Base-by-base conservation (phyloP, 2,797 vertebrate genomes). In the Xenops minutus region DNA sequence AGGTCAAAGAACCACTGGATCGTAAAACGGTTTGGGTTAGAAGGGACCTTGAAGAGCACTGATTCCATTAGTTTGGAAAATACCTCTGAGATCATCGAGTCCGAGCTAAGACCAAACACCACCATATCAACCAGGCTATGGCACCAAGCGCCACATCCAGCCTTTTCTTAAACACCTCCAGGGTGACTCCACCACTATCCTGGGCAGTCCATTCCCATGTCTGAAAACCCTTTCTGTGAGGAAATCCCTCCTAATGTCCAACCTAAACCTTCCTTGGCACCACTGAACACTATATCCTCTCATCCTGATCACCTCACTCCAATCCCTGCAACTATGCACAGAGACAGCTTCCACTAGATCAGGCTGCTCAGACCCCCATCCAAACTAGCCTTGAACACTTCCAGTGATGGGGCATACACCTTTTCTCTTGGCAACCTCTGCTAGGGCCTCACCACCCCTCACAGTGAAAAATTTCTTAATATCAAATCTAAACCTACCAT, bases 321-420 rank as follows among this genome's bases (percentile, higher is more conserved):
- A 61, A 4, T 27, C 2, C 7, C 6, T 7, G 3, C 4, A 1
- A 1, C 12, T n/a, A 39, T 44, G 29, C 9, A 1, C 26, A 18
- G 21, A 24, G 34, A 54, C 17, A 14, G 4, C 8, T 48, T 67
- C 30, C 39, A 41, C 22, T 9, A 29, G 63, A 41, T 11, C 0
- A 0, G 26, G 30, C 32, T 61, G 12, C 34, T 54, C 26, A 20
- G 39, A 6, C 8, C 21, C 8, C 9, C 8, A 19, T 54, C 46
- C 39, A 32, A 9, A 18, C 26, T 54, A 14, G 7, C 41, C 30
- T 74, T 39, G n/a, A 46, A 26, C 23, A 46, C 8, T 7, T 34
- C 11, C 24, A 27, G 17, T 5, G 21, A 9, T 34, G 30, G 21
- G 34, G 8, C 34, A 52, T 22, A 34, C 34, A 22, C 29, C 66